phyloP scores from a whole-genome alignment of 2,113 vertebrate genomes.

The Pipa parva region DNA sequence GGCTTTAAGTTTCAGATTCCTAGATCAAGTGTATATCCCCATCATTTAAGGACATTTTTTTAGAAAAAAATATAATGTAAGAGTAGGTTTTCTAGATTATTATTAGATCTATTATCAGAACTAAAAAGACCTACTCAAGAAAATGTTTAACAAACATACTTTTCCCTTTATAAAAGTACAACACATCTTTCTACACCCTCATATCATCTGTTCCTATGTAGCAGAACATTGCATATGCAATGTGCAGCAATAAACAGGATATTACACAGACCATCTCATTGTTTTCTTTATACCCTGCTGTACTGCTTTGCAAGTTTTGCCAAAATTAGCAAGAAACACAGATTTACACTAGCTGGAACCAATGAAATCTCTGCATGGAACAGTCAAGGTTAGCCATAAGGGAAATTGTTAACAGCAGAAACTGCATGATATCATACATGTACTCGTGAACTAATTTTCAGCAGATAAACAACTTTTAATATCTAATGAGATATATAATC shows the following conservation, averaged over 20 bases:
- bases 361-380: background rate
- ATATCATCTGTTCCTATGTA: constrained; percentile 26
- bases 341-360: constrained; percentile 17
- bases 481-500: no score
- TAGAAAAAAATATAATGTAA: no score
- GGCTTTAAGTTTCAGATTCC: no score
- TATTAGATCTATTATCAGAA: no score
- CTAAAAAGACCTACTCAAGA: no score
- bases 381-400: background rate
- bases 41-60: no score
- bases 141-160: background rate
- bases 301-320: background rate
- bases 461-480: no score
- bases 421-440: no score
- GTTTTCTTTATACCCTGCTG: constrained; percentile 8
- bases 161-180: background rate
- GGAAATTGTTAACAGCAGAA: no score
- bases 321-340: constrained; percentile 8
- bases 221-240: constrained; percentile 19
- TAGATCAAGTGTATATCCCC: no score
- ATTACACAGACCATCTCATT: background rate
- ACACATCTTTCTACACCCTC: constrained; percentile 15
- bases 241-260: constrained; percentile 25
- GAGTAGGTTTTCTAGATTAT: no score
- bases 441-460: no score